phyloP scores from a whole-genome alignment of 2,888 invertebrate species.

The Acanthosoma haemorrhoidale region DNA sequence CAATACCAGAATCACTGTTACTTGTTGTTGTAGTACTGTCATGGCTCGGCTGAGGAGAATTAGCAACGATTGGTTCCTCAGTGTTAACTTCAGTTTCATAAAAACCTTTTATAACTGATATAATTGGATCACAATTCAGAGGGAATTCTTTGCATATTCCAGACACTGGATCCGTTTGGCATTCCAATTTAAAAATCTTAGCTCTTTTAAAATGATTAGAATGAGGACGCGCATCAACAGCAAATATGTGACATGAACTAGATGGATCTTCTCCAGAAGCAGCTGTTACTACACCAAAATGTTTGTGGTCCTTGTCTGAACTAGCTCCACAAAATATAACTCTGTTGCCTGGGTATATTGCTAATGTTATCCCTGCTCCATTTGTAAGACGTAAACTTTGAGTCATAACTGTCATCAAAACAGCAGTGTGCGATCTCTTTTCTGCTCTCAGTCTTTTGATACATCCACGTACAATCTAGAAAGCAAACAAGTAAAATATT shows the following conservation, averaged over 20 bases:
- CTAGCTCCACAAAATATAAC: slow-evolving; percentile 86
- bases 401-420: slow-evolving; percentile 76
- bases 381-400: slow-evolving; percentile 75
- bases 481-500: slow-evolving; percentile 25
- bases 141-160: slow-evolving; percentile 86
- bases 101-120: slow-evolving; percentile 54
- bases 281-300: slow-evolving; percentile 87
- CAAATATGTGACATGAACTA: slow-evolving; percentile 92
- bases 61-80: slow-evolving; percentile 55
- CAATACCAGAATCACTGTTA: slow-evolving; percentile 92
- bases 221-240: slow-evolving; percentile 85
- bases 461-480: slow-evolving; percentile 73
- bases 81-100: slow-evolving; percentile 48
- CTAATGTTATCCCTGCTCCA: slow-evolving; percentile 67
- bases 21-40: slow-evolving; percentile 79
- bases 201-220: slow-evolving; percentile 73
- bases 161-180: slow-evolving; percentile 70
- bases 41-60: slow-evolving; percentile 80
- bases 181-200: slow-evolving; percentile 76
- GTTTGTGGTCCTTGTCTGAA: slow-evolving; percentile 83
- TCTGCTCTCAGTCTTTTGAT: slow-evolving; percentile 84
- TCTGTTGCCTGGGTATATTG: slow-evolving; percentile 79
- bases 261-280: slow-evolving; percentile 61
- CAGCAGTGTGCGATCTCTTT: slow-evolving; percentile 76
- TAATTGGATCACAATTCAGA: slow-evolving; percentile 64